Evolutionary conservation across 2,113 vertebrate species (phyloP), one percentile per base, ranked within the genome.

Genomic region (Leucosticte australis): DNA sequence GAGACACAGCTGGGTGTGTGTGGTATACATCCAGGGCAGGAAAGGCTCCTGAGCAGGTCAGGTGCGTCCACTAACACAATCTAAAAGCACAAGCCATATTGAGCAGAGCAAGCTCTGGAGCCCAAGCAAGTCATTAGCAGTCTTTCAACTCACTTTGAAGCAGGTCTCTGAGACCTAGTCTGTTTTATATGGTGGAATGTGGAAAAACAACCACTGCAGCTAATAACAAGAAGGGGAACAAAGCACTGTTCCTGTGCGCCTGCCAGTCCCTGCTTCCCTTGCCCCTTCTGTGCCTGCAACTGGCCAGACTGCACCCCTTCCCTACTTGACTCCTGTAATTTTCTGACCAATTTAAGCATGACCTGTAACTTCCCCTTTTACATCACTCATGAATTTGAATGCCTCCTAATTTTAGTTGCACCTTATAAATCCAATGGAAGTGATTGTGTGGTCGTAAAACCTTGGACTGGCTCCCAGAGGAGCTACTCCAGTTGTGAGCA

Each of bases 361-460:
- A 92, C 56, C 49, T 64, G n/a, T 71, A 89, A 87, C 92, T 94
- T 96, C 76, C 64, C 28, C n/a, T 92, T 96, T 65, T 80, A 84
- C 56, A 62, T 92, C 52, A 41, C 37, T 69, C 60, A 23, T 46
- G 24, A 94, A 68, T 89, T 81, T 7, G 3, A 83, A 88, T 59
- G 33, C 52, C 41, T 90, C 57, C 73, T 82, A 91, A 95, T 87
- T 92, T 71, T 90, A 76, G 65, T 62, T 78, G 26, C 92, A 90
- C 93, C 86, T 89, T 90, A 70, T 86, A 96, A 96, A 96, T 94
- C 82, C 60, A 73, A 9, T 49, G n/a, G 56, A 92, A 92, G 42
- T 15, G 69, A 88, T 41, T 67, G 71, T 80, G 52, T 52, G 76
- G 92, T 83, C 3, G 0, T 93, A 96, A 96, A 75, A 83, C 57